phyloP scores from a whole-genome alignment of 1,140 invertebrate species.

The Anoplophora glabripennis region DNA sequence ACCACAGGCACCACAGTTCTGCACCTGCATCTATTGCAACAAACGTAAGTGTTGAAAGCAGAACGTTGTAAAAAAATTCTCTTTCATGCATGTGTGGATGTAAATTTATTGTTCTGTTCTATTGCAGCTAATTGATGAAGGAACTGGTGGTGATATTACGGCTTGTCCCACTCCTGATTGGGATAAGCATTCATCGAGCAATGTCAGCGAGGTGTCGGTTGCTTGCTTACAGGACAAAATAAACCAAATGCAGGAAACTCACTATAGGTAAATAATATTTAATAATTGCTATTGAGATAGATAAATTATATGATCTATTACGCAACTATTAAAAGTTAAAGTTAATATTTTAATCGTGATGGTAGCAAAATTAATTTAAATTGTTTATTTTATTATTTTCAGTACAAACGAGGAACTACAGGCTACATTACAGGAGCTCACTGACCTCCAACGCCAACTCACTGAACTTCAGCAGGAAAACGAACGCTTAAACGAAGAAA shows the following conservation, averaged over 20 bases:
- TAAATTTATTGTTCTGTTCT: background rate
- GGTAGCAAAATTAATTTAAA: background rate
- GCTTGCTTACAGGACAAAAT: constrained; percentile 90
- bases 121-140: constrained; percentile 47
- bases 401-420: constrained; percentile 94
- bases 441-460: constrained; percentile 82
- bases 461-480: constrained; percentile 85
- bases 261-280: constrained; percentile 60
- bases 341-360: background rate
- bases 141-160: constrained; percentile 54
- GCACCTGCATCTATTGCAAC: constrained; percentile 61
- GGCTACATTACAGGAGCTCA: constrained; percentile 88
- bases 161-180: constrained; percentile 73
- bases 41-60: constrained; percentile 36
- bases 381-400: constrained; percentile 38
- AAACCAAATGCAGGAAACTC: constrained; percentile 84
- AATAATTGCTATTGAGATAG: background rate
- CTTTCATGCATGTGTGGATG: background rate
- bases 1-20: constrained; percentile 61
- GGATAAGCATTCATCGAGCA: constrained; percentile 83
- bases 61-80: too few relatives aligned
- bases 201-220: constrained; percentile 84
- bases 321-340: background rate
- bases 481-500: constrained; percentile 82
- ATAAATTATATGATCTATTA: background rate